These are phyloP conservation scores for Hippoglossus hippoglossus DNA, from an alignment of 2,797 vertebrate genomes.

Conservation along the genomic window DNA sequence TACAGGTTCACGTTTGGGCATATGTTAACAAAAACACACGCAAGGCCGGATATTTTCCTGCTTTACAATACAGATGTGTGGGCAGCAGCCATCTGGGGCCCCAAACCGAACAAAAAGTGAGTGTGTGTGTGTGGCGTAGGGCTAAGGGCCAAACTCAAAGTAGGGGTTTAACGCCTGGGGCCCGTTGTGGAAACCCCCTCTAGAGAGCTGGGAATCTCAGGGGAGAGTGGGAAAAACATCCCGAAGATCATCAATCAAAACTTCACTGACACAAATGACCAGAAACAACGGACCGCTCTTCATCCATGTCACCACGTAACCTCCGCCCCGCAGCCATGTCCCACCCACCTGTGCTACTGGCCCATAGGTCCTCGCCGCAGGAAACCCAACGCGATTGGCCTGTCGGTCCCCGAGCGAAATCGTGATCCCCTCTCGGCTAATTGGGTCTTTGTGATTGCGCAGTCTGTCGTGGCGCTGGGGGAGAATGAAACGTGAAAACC, in stretches of 20 bases:
- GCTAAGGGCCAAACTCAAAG: constrained; percentile 65
- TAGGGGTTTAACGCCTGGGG: constrained; percentile 42
- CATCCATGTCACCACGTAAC: constrained; percentile 83
- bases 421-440: constrained; percentile 75
- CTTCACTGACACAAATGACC: constrained; percentile 92
- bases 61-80: constrained; percentile 93
- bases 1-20: constrained; percentile 16
- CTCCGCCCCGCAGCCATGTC: constrained; percentile 79
- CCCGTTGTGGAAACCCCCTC: constrained; percentile 72
- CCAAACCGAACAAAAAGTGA: constrained; percentile 69
- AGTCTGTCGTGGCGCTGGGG: constrained; percentile 79
- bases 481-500: constrained; percentile 77
- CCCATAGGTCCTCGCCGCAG: constrained; percentile 83
- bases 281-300: constrained; percentile 88
- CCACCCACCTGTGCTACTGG: constrained; percentile 86
- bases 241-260: constrained; percentile 97
- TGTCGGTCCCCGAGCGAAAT: constrained; percentile 57
- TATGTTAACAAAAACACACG: constrained; percentile 3
- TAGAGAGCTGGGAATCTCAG: constrained; percentile 88
- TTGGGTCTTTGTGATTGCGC: constrained; percentile 89
- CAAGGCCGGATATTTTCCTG: constrained; percentile 74
- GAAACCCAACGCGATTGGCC: constrained; percentile 75
- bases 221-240: constrained; percentile 91
- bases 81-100: constrained; percentile 94
- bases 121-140: constrained; percentile 38